Evolutionary conservation across 2,797 vertebrate genomes (phyloP).

Genomic region (Borostomias antarcticus): DNA sequence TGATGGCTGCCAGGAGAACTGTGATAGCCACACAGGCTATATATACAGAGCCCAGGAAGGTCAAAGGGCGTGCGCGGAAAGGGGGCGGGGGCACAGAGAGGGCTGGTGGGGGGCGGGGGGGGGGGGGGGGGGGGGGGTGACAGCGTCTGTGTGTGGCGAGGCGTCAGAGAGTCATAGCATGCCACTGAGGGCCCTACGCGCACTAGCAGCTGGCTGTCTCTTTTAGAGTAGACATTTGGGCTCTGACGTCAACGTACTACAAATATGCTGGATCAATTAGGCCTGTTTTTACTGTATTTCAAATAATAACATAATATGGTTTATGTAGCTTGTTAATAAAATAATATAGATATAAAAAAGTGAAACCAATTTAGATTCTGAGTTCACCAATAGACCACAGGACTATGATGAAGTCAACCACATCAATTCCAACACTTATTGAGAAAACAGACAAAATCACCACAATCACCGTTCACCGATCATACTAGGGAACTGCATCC

Average conservation of each 20-base stretch:
- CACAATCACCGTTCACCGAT: no score
- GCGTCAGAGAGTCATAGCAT: slow-evolving; percentile 45
- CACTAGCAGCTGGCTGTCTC: slow-evolving; percentile 64
- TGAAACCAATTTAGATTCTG: background rate
- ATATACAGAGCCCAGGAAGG: slow-evolving; percentile 83
- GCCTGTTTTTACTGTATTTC: no score
- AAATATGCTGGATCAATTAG: no score
- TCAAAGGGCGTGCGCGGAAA: slow-evolving; percentile 74
- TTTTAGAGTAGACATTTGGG: slow-evolving; percentile 50
- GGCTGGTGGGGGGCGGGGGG: slow-evolving; percentile 55
- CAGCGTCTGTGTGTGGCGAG: slow-evolving; percentile 20
- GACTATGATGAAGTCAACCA: background rate
- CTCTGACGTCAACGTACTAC: slow-evolving; percentile 28
- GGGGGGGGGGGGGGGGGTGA: slow-evolving; percentile 52
- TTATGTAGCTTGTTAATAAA: background rate
- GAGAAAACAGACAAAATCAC: background rate
- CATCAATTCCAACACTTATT: background rate
- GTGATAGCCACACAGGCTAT: slow-evolving; percentile 80
- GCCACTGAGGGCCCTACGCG: slow-evolving; percentile 44
- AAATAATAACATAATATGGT: background rate
- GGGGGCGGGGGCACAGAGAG: slow-evolving; percentile 54
- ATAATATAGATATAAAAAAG: background rate
- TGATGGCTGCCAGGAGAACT: slow-evolving; percentile 95
- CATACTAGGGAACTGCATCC: slow-evolving; percentile 1
- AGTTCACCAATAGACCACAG: no score